phyloP scores from a whole-genome alignment of 2,113 vertebrate genomes.

The Porphyrio hochstetteri region DNA sequence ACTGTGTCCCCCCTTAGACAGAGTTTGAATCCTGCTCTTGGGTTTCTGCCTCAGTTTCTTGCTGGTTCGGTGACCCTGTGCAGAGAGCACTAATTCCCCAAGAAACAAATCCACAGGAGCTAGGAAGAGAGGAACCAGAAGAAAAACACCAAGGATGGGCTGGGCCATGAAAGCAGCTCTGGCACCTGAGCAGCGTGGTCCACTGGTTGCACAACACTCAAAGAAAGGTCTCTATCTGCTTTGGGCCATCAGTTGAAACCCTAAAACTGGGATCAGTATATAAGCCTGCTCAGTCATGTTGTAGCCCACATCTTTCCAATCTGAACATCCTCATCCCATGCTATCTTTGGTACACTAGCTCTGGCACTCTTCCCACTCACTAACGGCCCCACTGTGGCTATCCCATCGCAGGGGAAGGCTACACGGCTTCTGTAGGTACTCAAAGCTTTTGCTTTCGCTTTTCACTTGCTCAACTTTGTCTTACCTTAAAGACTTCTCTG shows the following conservation, averaged over 20 bases:
- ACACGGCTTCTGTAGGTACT: background rate
- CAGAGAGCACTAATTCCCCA: background rate
- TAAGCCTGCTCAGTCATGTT: background rate
- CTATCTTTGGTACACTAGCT: background rate
- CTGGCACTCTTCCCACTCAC: background rate
- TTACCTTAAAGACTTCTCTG: constrained; percentile 2
- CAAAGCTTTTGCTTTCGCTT: background rate
- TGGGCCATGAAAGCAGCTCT: background rate
- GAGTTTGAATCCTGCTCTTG: background rate
- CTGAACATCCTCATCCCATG: background rate
- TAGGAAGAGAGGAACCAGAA: background rate
- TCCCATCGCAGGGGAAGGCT: background rate
- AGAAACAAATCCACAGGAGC: background rate
- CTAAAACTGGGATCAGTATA: background rate
- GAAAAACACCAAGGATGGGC: background rate
- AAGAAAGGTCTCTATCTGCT: background rate
- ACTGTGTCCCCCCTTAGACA: background rate
- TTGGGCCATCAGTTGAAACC: background rate
- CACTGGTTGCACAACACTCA: background rate
- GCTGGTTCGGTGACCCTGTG: background rate
- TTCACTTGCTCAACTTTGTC: background rate
- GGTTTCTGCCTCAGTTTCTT: background rate
- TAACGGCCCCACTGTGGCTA: background rate
- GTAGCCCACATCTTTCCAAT: background rate
- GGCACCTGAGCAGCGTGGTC: background rate